Percentiles rank a stretch among this genome's conserved stretches.
These are phyloP conservation scores for Horisme vitalbata DNA, from an alignment of 2,888 invertebrate species.

Conservation along the genomic window DNA sequence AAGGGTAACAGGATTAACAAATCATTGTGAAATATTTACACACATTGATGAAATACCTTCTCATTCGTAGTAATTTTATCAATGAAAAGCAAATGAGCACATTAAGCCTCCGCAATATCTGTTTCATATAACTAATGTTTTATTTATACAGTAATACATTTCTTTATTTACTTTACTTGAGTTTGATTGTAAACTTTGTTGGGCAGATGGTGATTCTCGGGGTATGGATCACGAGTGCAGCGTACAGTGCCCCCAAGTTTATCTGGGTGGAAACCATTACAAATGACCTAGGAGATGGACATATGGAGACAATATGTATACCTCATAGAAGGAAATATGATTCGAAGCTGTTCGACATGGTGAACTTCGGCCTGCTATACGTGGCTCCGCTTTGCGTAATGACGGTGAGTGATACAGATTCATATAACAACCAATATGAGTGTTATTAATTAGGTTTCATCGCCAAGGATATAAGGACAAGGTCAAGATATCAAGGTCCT, in stretches of 20 bases:
- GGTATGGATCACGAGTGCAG: conserved; percentile 92
- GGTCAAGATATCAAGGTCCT: too few species aligned
- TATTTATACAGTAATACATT: conserved; percentile 19
- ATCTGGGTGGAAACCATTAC: conserved; percentile 91
- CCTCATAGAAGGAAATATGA: conserved; percentile 89
- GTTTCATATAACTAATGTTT: conserved; percentile 15
- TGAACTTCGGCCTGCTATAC: conserved; percentile 92
- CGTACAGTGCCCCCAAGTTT: conserved; percentile 92
- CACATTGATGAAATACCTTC: too few species aligned
- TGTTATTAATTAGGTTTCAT: too few species aligned
- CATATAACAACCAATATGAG: too few species aligned
- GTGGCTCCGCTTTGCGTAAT: conserved; percentile 91
- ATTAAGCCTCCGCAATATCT: conserved; percentile 21
- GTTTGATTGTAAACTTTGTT: conserved; percentile 29
- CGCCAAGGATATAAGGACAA: too few species aligned
- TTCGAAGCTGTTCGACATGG: conserved; percentile 89
- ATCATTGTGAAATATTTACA: too few species aligned
- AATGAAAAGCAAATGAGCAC: too few species aligned
- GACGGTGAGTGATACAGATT: conserved; percentile 86
- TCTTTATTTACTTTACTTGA: conserved; percentile 7
- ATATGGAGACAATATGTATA: conserved; percentile 88
- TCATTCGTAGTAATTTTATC: too few species aligned
- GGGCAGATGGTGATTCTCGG: conserved; percentile 88
- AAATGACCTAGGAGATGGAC: conserved; percentile 81
- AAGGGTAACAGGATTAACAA: too few species aligned